These are phyloP conservation scores for Heliconius ethilla DNA, from an alignment of 2,888 invertebrate genomes.

Conservation along the genomic window DNA sequence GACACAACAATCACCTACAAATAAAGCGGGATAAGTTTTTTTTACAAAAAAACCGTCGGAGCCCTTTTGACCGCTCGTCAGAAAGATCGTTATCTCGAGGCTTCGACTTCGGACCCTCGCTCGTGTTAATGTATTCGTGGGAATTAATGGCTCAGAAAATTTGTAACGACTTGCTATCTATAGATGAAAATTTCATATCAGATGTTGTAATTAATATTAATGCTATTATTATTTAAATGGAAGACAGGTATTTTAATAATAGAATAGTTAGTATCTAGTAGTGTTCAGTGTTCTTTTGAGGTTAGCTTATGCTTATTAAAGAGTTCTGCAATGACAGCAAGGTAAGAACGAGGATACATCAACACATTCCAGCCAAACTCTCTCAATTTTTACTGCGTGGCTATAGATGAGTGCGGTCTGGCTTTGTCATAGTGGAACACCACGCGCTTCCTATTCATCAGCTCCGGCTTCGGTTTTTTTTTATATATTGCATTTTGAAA, in stretches of 20 bases:
- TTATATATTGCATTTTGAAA: too few species aligned
- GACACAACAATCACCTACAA: conserved; percentile 19
- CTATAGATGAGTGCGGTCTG: too few species aligned
- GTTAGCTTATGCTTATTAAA: too few species aligned
- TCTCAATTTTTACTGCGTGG: too few species aligned
- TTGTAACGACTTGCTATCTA: conserved; percentile 46
- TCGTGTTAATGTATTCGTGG: conserved; percentile 38
- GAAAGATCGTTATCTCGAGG: conserved; percentile 42
- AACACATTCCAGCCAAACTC: too few species aligned
- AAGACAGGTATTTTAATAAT: background rate
- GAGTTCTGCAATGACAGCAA: too few species aligned
- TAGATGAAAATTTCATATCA: conserved; percentile 22
- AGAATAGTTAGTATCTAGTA: too few species aligned
- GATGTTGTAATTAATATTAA: background rate
- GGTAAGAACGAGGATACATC: too few species aligned
- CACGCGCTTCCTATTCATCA: too few species aligned
- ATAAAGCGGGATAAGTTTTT: conserved; percentile 29
- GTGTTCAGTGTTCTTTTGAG: too few species aligned
- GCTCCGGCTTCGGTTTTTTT: too few species aligned
- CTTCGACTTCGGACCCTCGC: conserved; percentile 27
- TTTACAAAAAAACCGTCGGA: conserved; percentile 34
- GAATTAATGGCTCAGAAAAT: conserved; percentile 53
- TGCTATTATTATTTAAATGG: conserved; percentile 5
- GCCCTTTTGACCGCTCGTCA: conserved; percentile 43
- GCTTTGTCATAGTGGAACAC: too few species aligned